phyloP scores from a whole-genome alignment of 2,888 invertebrate genomes.

The Sylvicola cinctus region DNA sequence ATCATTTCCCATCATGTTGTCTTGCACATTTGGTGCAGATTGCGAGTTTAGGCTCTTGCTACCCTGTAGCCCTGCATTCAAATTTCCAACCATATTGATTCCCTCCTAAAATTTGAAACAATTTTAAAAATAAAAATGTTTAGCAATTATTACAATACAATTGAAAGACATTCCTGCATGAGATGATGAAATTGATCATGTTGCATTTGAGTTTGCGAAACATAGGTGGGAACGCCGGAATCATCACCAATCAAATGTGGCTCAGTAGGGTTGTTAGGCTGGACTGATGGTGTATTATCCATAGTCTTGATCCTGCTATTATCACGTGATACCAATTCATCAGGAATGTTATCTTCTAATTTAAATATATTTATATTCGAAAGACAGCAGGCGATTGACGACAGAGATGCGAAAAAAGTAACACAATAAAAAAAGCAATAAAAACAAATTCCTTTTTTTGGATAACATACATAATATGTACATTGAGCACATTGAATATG shows the following conservation, averaged over 20 bases:
- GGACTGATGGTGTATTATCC: slow-evolving; percentile 56
- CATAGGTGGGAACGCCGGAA: slow-evolving; percentile 10
- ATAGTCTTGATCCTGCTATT: slow-evolving; percentile 49
- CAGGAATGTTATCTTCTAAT: slow-evolving; percentile 80
- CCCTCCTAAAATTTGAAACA: background rate
- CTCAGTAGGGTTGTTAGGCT: slow-evolving; percentile 60
- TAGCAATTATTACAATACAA: background rate
- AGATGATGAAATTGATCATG: slow-evolving; percentile 47
- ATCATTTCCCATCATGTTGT: slow-evolving; percentile 58
- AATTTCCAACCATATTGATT: slow-evolving; percentile 8
- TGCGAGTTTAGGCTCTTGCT: slow-evolving; percentile 70
- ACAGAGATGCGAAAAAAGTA: slow-evolving; percentile 4
- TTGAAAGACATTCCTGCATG: too few species aligned
- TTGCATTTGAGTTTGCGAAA: slow-evolving; percentile 26
- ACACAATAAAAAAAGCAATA: background rate
- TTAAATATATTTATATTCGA: slow-evolving; percentile 72
- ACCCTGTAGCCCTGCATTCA: slow-evolving; percentile 48
- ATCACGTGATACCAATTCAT: slow-evolving; percentile 60
- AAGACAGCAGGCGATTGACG: slow-evolving; percentile 62
- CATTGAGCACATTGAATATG: too few species aligned
- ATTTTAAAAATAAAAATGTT: background rate
- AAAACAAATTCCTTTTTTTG: background rate
- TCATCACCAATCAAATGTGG: slow-evolving; percentile 53
- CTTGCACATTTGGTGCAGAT: slow-evolving; percentile 66
- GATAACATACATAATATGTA: too few species aligned